Evolutionary conservation across 2,113 vertebrate species (phyloP), one percentile per base, ranked within the genome.

Genomic region (Prochilodus magdalenae): DNA sequence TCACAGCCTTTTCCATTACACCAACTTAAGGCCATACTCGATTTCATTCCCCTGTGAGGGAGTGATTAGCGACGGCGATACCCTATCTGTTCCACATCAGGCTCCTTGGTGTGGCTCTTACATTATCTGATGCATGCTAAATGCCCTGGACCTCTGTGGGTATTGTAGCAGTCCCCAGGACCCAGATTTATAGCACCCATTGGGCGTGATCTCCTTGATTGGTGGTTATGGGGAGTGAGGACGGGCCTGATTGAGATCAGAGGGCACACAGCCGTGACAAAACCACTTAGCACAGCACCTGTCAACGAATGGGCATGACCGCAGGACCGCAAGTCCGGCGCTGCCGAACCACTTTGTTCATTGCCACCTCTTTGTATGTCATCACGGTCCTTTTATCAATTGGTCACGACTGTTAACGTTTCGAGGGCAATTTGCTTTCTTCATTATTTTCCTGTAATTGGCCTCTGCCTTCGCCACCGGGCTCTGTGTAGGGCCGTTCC

Each of bases 181-280:
- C 77, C 13, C 67, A 67, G 51, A 86, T 82, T 70, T 81, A 77
- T 88, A 86, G 91, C 89, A 49, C 51, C 63, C 77, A 85, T 85
- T 82, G 83, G 82, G 77, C 88, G 89, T 86, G 87, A 82, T 79
- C 86, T 70, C 84, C 88, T 83, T 76, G 77, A 44, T 57, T 79
- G 47, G 44, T 75, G 40, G 60, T 36, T 30, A 51, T 55, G 69
- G 40, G 40, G 44, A 80, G 80, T 33, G 33, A 67, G 83, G 80
- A 87, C 73, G 79, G 44, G 81, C 79, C 79, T 93, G 91, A 93
- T 93, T 92, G 93, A 92, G 91, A 85, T 90, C 92, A 92, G 79
- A 90, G 91, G 91, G 92, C 88, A 89, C 36, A 40, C 62, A 71
- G 82, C 82, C 77, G 83, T 89, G 90, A 90, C 86, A 75, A 86